A percentile compares a stretch with the other conserved stretches of the same genome.
Conservation (phyloP, 2,797 vertebrate genomes). For the Gadopsis bispinosus region DNA sequence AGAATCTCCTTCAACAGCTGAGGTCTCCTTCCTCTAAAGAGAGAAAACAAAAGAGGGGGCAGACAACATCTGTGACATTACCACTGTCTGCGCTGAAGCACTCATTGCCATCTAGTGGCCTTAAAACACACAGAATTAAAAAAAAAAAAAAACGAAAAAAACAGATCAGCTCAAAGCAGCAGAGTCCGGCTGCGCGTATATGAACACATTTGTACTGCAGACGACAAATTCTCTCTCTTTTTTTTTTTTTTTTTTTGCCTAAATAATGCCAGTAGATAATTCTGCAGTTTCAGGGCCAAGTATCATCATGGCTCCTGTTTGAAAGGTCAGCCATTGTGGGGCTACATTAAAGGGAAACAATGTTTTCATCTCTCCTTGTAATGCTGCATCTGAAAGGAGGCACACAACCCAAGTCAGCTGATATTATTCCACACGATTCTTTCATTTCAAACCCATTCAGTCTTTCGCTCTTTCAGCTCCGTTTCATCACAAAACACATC, state of each 20-base stretch:
- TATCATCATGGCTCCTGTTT: conserved; percentile 21
- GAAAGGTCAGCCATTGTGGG: conserved; percentile 38
- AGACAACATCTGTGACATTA: conserved; percentile 87
- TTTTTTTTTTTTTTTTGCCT: conserved; percentile 82
- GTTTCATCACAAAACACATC: conserved; percentile 18
- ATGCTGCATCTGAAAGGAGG: conserved; percentile 15
- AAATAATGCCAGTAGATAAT: conserved; percentile 79
- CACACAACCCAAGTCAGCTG: background rate
- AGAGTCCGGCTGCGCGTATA: conserved; percentile 25
- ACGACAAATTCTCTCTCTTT: conserved; percentile 56
- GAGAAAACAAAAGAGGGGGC: conserved; percentile 84
- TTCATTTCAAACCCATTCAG: background rate
- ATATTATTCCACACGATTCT: conserved; percentile 3
- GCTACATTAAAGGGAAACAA: conserved; percentile 27
- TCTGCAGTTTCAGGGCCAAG: conserved; percentile 77
- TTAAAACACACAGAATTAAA: conserved; percentile 48
- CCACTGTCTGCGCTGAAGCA: conserved; percentile 55
- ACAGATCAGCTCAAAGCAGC: conserved; percentile 18
- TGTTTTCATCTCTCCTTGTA: background rate
- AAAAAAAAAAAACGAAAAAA: background rate
- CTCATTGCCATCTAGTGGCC: conserved; percentile 81
- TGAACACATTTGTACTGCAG: conserved; percentile 30
- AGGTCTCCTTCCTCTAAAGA: conserved; percentile 86
- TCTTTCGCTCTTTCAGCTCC: background rate
- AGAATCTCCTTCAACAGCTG: conserved; percentile 88